Evolutionary conservation across 2,797 vertebrate species (phyloP), one percentile per base, ranked within the genome.

Genomic region (Leucoraja ocellata): DNA sequence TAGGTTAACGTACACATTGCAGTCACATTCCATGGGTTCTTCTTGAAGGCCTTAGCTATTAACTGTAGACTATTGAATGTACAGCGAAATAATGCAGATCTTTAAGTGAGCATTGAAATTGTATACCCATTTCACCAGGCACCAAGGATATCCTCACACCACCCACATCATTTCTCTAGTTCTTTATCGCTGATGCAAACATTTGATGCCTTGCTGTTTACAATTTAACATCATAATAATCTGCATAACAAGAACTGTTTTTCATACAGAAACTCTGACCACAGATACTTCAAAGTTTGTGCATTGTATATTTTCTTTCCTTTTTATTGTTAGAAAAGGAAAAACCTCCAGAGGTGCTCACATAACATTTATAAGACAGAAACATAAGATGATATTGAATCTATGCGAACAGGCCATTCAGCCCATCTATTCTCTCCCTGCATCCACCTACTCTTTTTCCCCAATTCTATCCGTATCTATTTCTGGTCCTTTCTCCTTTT

Each of bases 241-340:
- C 58, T 65, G 21, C 84, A 65, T 28, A 88, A 65, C 36, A 88
- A 32, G 61, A 65, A n/a, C 32, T 32, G n/a, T 88, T 88, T 84
- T 88, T 88, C 84, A 68, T 68, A 32, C 18, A 88, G 84, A 88
- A 88, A 88, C 84, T 88, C 61, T 68, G 84, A 88, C 84, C 84
- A 68, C 84, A 88, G 84, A 88, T 65, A 65, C 84, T 65, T 88
- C 84, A 88, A 88, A 68, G 63, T 32, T 1, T 36, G n/a, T 88
- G 16, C 16, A 21, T 88, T 88, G 6, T 88, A 65, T 63, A 86
- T 86, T n/a, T 86, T 88, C 58, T 88, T 83, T 46, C 25, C 21
- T 63, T 88, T 68, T 88, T 32, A 68, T 88, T 68, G 32, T 68
- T 88, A 68, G 84, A 88, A 88, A 88, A 61, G 23, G 63, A 88